Percentiles rank a stretch among this genome's conserved stretches.
Conservation (phyloP, 2,797 vertebrate genomes). For the Heliangelus exortis region DNA sequence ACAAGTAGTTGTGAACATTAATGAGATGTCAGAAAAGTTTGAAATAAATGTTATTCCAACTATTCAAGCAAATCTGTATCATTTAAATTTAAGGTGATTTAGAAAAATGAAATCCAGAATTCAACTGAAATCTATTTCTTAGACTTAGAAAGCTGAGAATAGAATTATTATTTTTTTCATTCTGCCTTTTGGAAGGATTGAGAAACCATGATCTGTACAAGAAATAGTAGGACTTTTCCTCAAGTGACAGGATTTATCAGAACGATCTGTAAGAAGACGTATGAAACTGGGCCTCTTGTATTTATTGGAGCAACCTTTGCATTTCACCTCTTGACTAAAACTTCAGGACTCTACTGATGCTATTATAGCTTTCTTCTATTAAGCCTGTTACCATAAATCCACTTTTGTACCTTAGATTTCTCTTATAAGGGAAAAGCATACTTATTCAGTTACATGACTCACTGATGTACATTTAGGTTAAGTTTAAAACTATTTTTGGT, state of each 20-base stretch:
- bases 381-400: background rate
- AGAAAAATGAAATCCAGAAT: no score
- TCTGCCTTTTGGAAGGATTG: background rate
- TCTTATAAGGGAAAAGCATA: background rate
- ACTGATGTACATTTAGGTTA: background rate
- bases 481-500: background rate
- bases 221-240: background rate
- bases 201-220: background rate
- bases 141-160: background rate
- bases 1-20: background rate
- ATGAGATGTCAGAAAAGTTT: background rate
- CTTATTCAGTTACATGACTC: background rate
- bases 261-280: background rate
- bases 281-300: background rate
- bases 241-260: background rate
- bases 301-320: background rate
- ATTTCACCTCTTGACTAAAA: background rate
- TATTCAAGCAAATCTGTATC: background rate
- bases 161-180: background rate
- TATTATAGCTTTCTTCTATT: background rate
- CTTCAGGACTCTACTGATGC: background rate
- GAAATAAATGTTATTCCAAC: background rate
- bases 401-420: background rate
- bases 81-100: background rate
- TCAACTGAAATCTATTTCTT: background rate